Evolutionary conservation across 2,113 vertebrate species (phyloP).

Genomic region (Gymnobelideus leadbeateri): DNA sequence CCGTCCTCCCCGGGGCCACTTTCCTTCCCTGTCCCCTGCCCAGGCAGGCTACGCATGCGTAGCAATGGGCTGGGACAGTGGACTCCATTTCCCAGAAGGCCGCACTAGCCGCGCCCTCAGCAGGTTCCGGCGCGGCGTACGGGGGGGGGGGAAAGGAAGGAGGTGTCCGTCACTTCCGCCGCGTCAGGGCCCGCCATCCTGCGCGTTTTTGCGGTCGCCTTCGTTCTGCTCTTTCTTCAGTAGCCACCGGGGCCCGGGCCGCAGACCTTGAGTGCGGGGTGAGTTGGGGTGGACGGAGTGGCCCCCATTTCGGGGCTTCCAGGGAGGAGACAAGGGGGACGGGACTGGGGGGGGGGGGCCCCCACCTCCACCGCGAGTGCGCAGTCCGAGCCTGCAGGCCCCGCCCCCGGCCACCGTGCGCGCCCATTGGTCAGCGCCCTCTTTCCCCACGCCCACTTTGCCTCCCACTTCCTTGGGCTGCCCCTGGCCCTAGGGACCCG

Average conservation of each 20-base stretch:
- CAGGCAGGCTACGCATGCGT: background rate
- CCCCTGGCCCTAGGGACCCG: too few relatives aligned
- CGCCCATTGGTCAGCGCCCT: background rate
- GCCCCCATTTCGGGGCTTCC: background rate
- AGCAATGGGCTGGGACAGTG: background rate
- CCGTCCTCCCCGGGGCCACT: too few relatives aligned
- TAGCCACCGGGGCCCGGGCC: background rate
- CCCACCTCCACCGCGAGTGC: background rate
- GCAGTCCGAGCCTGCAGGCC: background rate
- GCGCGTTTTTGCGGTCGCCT: background rate
- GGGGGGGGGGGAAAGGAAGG: too few relatives aligned
- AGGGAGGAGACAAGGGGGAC: background rate
- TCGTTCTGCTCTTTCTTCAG: background rate
- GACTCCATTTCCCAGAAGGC: background rate
- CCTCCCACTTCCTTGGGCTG: too few relatives aligned
- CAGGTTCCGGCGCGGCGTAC: background rate
- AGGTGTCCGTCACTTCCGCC: background rate
- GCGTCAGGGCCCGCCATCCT: background rate
- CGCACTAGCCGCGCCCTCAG: background rate
- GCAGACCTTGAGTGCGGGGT: background rate
- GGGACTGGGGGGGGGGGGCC: background rate
- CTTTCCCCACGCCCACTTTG: background rate
- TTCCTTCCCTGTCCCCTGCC: too few relatives aligned
- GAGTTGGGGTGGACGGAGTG: background rate
- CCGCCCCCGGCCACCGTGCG: background rate